Evolutionary conservation across 2,113 vertebrate species (phyloP).

Genomic region (Arothron firmamentum): DNA sequence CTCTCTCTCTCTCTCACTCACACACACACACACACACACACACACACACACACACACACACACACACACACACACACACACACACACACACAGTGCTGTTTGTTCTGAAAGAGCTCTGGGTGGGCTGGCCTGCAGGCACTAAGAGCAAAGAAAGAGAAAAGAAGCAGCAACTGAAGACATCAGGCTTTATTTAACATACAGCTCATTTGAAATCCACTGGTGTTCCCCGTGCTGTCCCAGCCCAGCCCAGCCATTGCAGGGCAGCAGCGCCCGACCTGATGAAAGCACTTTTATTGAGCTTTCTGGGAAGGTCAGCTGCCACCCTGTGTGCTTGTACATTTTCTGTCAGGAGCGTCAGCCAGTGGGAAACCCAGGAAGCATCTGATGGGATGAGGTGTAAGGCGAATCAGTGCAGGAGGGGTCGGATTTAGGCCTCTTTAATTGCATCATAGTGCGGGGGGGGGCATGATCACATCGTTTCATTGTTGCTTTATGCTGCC

Average conservation of each 20-base stretch:
- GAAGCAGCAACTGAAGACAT: constrained; percentile 54
- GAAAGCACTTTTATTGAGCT: constrained; percentile 72
- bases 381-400: too few relatives aligned
- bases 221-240: constrained; percentile 40
- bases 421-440: constrained; percentile 13
- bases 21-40: constrained; percentile 4
- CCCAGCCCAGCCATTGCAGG: constrained; percentile 55
- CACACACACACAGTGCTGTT: constrained; percentile 22
- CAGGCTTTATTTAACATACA: constrained; percentile 67
- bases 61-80: constrained; percentile 7
- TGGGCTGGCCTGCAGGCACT: constrained; percentile 35
- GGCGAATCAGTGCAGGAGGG: constrained; percentile 1
- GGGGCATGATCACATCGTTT: too few relatives aligned
- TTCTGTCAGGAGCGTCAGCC: constrained; percentile 32
- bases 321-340: constrained; percentile 34
- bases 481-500: too few relatives aligned
- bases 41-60: constrained; percentile 9
- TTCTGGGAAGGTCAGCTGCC: constrained; percentile 67
- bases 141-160: constrained; percentile 48
- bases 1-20: neutral
- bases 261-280: constrained; percentile 65
- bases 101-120: constrained; percentile 43
- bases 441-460: too few relatives aligned
- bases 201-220: constrained; percentile 74
- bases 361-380: constrained; percentile 8